Evolutionary conservation across 2,888 invertebrate genomes (phyloP), one percentile per base, ranked within the genome.

Genomic region (Lepidonotus clava): DNA sequence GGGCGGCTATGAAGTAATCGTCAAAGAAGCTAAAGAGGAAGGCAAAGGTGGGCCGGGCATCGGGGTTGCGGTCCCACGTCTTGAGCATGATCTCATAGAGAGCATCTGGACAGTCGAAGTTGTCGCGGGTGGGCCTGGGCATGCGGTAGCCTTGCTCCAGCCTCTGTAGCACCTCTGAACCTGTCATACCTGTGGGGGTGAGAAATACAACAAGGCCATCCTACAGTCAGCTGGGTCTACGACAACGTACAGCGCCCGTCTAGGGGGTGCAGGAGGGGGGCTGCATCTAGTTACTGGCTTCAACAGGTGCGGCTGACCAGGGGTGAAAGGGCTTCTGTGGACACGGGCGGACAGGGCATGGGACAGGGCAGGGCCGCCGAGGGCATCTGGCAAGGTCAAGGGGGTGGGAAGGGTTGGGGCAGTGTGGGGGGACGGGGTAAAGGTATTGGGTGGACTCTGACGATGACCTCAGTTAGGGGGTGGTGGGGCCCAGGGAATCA

Each of bases 11-110:
- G 77, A 91, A 90, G 89, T 91, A 94, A 88, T 93, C 92, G 86
- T 94, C 93, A 89, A 94, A 93, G 88, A 92, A 92, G 76, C 90
- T 90, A 71, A 93, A 91, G 11, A 94, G 90, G 95, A 98, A 98
- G 95, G 98, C 98, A 94, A 99, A 99, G 0, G 99, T 99, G 41
- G 99, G 99, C 92, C 99, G 95, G 93, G 97, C 97, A 92, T 99
- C 99, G 0, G 99, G 97, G 90, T 97, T 96, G 34, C 66, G 36
- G 51, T 87, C 71, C 87, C 87, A 87, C 18, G 38, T 36, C 21
- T 87, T 85, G 84, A 98, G 95, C 97, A 99, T 98, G 91, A 97
- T 96, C 92, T 97, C 96, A 56, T 83, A 83, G 89, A 99, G 97
- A 91, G 97, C 97, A 92, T 98, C 98, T 0, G 99, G 98, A 90